Percentiles rank a stretch among this genome's conserved stretches.
These are phyloP conservation scores for Antigone vipio DNA, from an alignment of 2,113 vertebrate genomes.

Conservation along the genomic window DNA sequence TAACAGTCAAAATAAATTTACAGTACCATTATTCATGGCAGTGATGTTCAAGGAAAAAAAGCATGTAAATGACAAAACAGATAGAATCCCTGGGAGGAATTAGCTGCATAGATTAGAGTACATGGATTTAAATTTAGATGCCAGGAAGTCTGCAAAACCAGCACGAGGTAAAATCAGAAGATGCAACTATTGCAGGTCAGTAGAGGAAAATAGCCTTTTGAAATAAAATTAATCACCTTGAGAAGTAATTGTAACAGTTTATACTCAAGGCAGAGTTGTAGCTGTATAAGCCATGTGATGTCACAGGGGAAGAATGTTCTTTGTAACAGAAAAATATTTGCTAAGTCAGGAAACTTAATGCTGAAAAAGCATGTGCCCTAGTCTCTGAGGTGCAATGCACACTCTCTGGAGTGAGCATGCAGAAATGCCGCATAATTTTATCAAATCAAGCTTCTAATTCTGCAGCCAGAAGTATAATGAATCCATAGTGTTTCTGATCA, in stretches of 20 bases:
- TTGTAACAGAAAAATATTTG: neutral
- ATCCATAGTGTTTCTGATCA: neutral
- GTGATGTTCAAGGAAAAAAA: neutral
- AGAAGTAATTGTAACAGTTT: neutral
- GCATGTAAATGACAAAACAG: neutral
- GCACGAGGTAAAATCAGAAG: neutral
- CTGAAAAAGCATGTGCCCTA: neutral
- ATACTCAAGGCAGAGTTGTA: neutral
- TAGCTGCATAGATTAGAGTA: neutral
- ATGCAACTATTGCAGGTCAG: neutral
- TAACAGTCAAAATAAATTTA: neutral
- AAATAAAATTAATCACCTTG: neutral
- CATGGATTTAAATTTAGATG: neutral
- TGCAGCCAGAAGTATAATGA: neutral
- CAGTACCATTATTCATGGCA: neutral
- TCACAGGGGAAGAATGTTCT: neutral
- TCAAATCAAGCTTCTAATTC: neutral
- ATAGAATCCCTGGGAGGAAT: neutral
- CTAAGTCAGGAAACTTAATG: neutral
- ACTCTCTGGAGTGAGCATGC: neutral
- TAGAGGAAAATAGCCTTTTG: neutral
- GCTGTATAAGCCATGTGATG: rapidly evolving
- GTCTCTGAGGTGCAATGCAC: neutral
- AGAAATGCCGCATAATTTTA: neutral
- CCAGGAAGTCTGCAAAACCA: neutral